These are phyloP conservation scores for Conchocele bisecta DNA, from an alignment of 2,888 invertebrate genomes.

Conservation along the genomic window DNA sequence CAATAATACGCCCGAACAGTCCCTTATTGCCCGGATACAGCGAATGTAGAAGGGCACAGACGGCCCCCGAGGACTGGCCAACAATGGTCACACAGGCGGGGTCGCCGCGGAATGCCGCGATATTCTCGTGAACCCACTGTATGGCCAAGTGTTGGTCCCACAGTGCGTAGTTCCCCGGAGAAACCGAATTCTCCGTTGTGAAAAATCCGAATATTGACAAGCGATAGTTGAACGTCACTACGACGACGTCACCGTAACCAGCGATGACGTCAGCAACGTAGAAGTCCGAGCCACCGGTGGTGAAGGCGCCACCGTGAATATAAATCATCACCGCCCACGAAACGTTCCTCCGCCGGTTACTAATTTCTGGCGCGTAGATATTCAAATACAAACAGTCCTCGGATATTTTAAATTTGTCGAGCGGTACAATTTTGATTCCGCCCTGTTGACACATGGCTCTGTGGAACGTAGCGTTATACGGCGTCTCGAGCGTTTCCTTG, in stretches of 20 bases:
- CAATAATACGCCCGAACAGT: constrained; percentile 6
- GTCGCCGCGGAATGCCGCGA: background rate
- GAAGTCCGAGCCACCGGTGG: background rate
- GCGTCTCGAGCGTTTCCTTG: background rate
- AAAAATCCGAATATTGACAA: constrained; percentile 3
- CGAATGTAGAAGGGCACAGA: background rate
- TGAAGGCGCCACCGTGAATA: constrained; percentile 3
- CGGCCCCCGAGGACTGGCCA: background rate
- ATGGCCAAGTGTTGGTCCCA: constrained; percentile 9
- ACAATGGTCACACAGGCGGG: background rate
- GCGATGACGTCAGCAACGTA: background rate
- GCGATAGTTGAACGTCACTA: constrained; percentile 1
- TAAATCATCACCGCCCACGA: background rate
- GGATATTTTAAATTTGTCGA: background rate
- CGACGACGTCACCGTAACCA: constrained; percentile 1
- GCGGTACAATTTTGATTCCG: background rate
- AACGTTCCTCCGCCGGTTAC: background rate
- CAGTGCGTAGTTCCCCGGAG: background rate
- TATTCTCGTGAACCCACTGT: constrained; percentile 5
- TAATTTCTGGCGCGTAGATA: constrained; percentile 5
- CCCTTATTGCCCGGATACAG: constrained; percentile 5
- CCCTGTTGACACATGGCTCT: constrained; percentile 6
- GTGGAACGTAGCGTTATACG: constrained; percentile 1
- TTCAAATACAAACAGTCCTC: constrained; percentile 8
- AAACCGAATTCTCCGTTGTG: background rate